These are phyloP conservation scores for Cosmia pyralina DNA, from an alignment of 2,888 invertebrate species.

Conservation along the genomic window DNA sequence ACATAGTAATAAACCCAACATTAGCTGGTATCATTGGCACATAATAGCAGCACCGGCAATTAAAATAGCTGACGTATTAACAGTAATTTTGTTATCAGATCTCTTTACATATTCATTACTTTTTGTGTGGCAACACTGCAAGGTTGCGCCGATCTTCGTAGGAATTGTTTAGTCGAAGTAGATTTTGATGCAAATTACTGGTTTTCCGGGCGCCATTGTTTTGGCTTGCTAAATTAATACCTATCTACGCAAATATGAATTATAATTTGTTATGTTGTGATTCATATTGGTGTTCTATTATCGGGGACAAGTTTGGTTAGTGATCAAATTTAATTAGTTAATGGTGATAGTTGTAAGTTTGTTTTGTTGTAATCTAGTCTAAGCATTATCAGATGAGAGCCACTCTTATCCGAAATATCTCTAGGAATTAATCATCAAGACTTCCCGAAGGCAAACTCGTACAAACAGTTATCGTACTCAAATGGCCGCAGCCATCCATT, in stretches of 20 bases:
- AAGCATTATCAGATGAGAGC: background rate
- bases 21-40: constrained; percentile 62
- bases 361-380: background rate
- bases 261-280: constrained; percentile 42
- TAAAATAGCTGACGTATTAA: constrained; percentile 63
- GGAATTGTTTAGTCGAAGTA: constrained; percentile 58
- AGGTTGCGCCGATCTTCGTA: constrained; percentile 61
- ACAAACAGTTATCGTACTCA: constrained; percentile 27
- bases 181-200: constrained; percentile 60
- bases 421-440: constrained; percentile 12
- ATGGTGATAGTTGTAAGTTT: background rate
- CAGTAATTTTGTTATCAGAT: constrained; percentile 67
- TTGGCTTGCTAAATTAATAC: constrained; percentile 36
- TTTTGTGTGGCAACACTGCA: constrained; percentile 63
- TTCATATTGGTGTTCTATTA: constrained; percentile 35
- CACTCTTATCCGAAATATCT: background rate
- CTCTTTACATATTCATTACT: constrained; percentile 61
- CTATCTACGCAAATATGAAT: constrained; percentile 45
- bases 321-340: background rate
- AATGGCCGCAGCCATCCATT: constrained; percentile 44
- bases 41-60: constrained; percentile 62
- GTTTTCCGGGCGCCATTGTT: constrained; percentile 62
- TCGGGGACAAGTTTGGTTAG: background rate
- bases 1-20: constrained; percentile 52
- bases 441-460: constrained; percentile 21